These are phyloP conservation scores for Phylloscopus trochiloides DNA, from an alignment of 2,113 vertebrate species.

Conservation along the genomic window DNA sequence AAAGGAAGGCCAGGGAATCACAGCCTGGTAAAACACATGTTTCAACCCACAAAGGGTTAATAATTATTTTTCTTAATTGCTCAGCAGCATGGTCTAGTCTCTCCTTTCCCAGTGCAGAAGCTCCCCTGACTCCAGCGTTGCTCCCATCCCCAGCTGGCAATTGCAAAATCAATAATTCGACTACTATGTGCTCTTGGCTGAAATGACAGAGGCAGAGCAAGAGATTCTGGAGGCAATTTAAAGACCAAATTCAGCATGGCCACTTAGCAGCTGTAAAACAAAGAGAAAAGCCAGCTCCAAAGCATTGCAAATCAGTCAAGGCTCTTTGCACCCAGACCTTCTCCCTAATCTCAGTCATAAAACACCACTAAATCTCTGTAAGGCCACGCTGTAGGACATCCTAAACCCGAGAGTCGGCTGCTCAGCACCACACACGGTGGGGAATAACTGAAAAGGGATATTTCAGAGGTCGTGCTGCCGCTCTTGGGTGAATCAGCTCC, in stretches of 20 bases:
- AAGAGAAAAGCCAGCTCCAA: not conserved
- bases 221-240: slow-evolving; percentile 18
- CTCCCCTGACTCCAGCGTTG: not conserved
- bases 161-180: slow-evolving; percentile 18
- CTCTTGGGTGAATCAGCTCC: not conserved
- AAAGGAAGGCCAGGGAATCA: not conserved
- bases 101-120: not conserved
- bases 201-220: not conserved
- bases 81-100: not conserved
- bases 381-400: not conserved
- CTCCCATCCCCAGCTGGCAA: not conserved
- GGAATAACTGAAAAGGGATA: not conserved
- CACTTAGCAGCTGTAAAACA: slow-evolving; percentile 9
- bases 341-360: not conserved
- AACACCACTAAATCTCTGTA: not conserved
- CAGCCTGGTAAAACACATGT: not conserved
- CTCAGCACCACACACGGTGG: rapidly evolving
- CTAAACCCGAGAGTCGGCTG: not conserved
- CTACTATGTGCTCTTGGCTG: slow-evolving; percentile 8
- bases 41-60: not conserved
- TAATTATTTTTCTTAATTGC: not conserved
- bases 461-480: not conserved
- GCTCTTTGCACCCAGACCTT: not conserved
- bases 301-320: not conserved
- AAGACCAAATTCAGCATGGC: not conserved